Percentiles rank a stretch among this genome's conserved stretches.
Conservation (phyloP, 1,140 invertebrate species). For the Dendroctonus valens region DNA sequence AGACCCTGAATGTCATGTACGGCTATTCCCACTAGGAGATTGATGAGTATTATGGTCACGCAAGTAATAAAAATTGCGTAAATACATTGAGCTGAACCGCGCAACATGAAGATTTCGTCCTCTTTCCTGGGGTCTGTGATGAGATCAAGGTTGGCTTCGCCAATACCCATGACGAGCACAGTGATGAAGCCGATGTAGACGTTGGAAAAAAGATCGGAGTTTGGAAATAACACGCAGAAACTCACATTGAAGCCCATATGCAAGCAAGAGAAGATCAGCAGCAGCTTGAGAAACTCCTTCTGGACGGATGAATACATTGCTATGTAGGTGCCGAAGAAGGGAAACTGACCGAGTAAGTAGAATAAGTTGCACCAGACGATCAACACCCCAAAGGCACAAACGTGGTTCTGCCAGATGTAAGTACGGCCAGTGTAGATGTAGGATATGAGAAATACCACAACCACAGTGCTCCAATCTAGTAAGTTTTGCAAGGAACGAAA, state of each 20-base stretch:
- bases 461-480: conserved; percentile 78
- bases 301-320: conserved; percentile 84
- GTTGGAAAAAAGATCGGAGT: conserved; percentile 72
- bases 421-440: conserved; percentile 73
- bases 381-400: conserved; percentile 77
- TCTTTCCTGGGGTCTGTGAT: conserved; percentile 61
- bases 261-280: conserved; percentile 78
- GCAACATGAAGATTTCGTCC: conserved; percentile 46
- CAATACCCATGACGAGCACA: conserved; percentile 85
- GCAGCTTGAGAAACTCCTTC: conserved; percentile 77
- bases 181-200: conserved; percentile 76
- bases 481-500: conserved; percentile 77
- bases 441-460: conserved; percentile 76
- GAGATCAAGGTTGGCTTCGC: conserved; percentile 72
- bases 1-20: conserved; percentile 35
- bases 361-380: conserved; percentile 82
- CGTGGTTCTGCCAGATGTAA: conserved; percentile 77
- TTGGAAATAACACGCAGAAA: conserved; percentile 81
- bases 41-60: conserved; percentile 32
- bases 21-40: conserved; percentile 34
- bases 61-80: conserved; percentile 28
- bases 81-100: conserved; percentile 26
- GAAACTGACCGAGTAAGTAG: conserved; percentile 81
- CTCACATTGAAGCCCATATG: conserved; percentile 81
- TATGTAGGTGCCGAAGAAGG: conserved; percentile 80